These are phyloP conservation scores for Mimachlamys varia DNA, from an alignment of 2,888 invertebrate species.

Conservation along the genomic window DNA sequence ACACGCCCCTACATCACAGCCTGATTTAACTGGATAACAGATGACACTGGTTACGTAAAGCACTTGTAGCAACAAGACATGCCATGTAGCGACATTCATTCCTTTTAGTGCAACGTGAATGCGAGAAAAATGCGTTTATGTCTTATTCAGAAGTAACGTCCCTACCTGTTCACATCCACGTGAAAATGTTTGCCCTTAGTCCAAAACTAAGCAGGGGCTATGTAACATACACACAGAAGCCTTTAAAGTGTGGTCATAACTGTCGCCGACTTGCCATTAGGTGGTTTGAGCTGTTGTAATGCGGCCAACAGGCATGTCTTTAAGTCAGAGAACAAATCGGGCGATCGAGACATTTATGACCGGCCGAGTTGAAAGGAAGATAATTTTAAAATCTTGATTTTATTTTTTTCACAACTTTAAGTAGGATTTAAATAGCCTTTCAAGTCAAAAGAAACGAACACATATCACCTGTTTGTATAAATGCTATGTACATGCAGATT, in stretches of 20 bases:
- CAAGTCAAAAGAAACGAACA: neutral
- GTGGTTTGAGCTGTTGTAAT: neutral
- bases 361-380: conserved; percentile 7
- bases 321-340: neutral
- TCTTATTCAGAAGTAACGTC: neutral
- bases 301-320: neutral
- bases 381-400: conserved; percentile 11
- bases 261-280: neutral
- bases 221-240: neutral
- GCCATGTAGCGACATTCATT: neutral
- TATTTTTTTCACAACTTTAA: conserved; percentile 17
- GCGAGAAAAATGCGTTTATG: conserved; percentile 23
- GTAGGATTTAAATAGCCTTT: neutral
- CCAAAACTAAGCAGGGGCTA: neutral
- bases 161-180: neutral
- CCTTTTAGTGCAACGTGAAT: neutral
- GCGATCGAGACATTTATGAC: conserved; percentile 9
- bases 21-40: neutral
- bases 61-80: neutral
- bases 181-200: neutral
- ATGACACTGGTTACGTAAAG: neutral
- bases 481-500: neutral
- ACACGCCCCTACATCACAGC: neutral
- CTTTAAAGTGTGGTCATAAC: neutral
- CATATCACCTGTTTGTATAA: neutral